Base-by-base conservation (phyloP, 1,140 invertebrate species). In the Nilaparvata lugens region DNA sequence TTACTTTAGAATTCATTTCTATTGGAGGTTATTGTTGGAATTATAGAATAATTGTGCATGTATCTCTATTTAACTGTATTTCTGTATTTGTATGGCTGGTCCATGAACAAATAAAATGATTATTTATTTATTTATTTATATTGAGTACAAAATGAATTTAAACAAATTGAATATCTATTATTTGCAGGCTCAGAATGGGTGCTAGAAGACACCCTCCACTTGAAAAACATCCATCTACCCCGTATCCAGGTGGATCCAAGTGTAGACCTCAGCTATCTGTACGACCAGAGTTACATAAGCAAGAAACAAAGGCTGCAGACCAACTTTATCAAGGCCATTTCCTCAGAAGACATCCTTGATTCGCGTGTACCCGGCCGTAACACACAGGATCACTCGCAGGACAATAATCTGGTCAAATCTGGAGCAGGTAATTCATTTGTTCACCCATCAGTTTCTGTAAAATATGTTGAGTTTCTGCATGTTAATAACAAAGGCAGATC, bases 121-220 rank as follows among this genome's bases (percentile, higher is more conserved):
- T 28, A 28, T 28, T 28, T 28, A 4, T 28, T 28, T 28, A 28
- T 3, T 28, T 28, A 28, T 28, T 28, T 28, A 28, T 28, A 28
- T 4, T 4, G 28, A 28, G 9, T 28, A 28, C 28, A 4, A 4
- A 28, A 28, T 28, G 28, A 28, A 9, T 3, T 28, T 28, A 3
- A 28, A 28, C 28, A 28, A 9, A 9, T 9, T 28, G 3, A 28
- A 28, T 3, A 9, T 9, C 28, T 28, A 3, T 4, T 9, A 28
- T 3, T 65, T 61, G n/a, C 56, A 75, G 74, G 80, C 16, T 83
- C 84, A n/a, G 95, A 98, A 72, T 99, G 97, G 97, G 83, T 71
- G 14, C 75, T 96, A n/a, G 97, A 99, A 74, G 97, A 99, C 69
- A 95, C 91, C 0, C 93, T 95, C 65, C 88, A 92, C 66, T 74